phyloP scores from a whole-genome alignment of 2,113 vertebrate species.

The Thinocorus orbignyianus region DNA sequence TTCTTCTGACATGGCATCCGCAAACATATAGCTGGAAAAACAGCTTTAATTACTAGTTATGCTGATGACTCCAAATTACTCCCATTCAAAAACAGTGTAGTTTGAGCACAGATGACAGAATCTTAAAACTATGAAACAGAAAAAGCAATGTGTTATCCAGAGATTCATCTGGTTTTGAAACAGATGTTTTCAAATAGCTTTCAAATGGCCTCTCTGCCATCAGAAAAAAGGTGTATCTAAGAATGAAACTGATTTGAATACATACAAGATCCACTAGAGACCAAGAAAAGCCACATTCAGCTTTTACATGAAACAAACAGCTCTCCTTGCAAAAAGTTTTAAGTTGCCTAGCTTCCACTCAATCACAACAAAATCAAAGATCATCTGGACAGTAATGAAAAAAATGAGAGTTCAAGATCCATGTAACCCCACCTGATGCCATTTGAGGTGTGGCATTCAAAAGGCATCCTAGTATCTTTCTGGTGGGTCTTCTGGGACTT shows the following conservation, averaged over 20 bases:
- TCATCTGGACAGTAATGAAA: not conserved
- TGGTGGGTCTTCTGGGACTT: not conserved
- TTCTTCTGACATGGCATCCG: not conserved
- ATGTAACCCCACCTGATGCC: not conserved
- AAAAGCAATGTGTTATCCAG: not conserved
- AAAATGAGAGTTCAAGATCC: not conserved
- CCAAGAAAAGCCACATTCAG: not conserved
- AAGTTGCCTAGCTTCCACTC: not conserved
- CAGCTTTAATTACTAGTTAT: slow-evolving; percentile 8
- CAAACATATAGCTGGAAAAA: slow-evolving; percentile 26
- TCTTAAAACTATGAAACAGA: not conserved
- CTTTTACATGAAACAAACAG: not conserved
- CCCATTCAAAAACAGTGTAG: not conserved
- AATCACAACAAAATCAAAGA: not conserved
- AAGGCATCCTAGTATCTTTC: not conserved
- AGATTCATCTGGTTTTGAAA: not conserved
- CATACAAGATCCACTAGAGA: not conserved
- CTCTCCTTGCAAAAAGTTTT: not conserved
- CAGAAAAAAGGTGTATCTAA: not conserved
- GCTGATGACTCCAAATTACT: not conserved
- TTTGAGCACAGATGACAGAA: not conserved
- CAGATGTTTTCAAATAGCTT: not conserved
- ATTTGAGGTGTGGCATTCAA: not conserved
- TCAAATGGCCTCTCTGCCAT: not conserved
- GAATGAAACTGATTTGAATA: not conserved